Evolutionary conservation across 2,797 vertebrate species (phyloP), one percentile per base, ranked within the genome.

Genomic region (Enteromius mattozi): DNA sequence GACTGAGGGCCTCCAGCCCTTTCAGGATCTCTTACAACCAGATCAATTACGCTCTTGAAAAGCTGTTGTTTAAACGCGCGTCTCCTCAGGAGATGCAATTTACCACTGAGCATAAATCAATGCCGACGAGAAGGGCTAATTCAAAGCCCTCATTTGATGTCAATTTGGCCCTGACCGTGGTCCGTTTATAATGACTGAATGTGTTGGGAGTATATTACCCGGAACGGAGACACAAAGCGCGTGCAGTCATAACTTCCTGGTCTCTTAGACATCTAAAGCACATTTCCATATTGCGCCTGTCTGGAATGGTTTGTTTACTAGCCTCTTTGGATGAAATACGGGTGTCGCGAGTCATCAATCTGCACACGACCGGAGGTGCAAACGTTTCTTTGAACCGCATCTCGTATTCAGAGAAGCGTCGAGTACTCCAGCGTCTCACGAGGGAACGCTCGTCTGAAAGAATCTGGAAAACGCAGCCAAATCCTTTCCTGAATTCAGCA

Each of bases 231-330:
- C 72, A 70, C 86, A 88, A 86, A 85, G 86, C 85, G 86, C 45
- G 84, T 74, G 74, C 81, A 88, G 85, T 87, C 88, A 91, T 95
- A 95, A 95, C 90, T 95, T 87, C 80, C 81, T 77, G 70, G 83
- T 82, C 86, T 89, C 85, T 90, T 68, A 89, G 80, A 71, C 85
- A 81, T 63, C 51, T 16, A 37, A n/a, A 72, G 19, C 77, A 89
- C 88, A 94, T 94, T 93, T 94, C 94, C 93, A 95, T 95, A 95
- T 93, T 94, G 92, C 83, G 90, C 91, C 92, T 93, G 94, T 95
- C 95, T 91, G 79, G 89, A 89, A 89, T 87, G 49, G 90, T 94
- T 93, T 93, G 94, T 95, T 95, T 94, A 96, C 94, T 92, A 90
- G 92, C 89, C 91, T 90, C 91, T 94, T 92, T 90, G 87, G 90